Evolutionary conservation across 2,888 invertebrate genomes (phyloP).

Genomic region (Himalopsyche anomala): DNA sequence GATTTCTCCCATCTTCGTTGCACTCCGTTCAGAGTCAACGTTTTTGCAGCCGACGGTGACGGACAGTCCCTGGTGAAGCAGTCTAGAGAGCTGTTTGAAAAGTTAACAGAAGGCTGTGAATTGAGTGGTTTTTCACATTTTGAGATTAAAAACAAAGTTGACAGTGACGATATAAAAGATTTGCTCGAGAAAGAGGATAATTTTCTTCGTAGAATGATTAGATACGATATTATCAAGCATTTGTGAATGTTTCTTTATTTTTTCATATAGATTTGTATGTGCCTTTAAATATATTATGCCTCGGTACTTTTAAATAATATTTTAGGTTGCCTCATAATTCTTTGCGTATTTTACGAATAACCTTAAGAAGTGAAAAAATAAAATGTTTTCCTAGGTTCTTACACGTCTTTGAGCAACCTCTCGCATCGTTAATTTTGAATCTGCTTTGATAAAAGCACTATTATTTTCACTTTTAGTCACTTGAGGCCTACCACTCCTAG

Average conservation of each 20-base stretch:
- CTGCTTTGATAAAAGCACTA: no score
- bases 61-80: slow-evolving; percentile 50
- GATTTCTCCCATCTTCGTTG: slow-evolving; percentile 55
- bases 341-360: no score
- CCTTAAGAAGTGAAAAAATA: no score
- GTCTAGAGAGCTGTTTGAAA: slow-evolving; percentile 63
- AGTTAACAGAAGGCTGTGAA: slow-evolving; percentile 56
- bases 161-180: slow-evolving; percentile 42
- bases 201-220: slow-evolving; percentile 59
- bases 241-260: slow-evolving; percentile 31
- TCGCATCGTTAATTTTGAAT: no score
- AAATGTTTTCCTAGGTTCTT: no score
- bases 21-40: slow-evolving; percentile 56
- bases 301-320: neutral
- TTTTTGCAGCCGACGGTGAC: slow-evolving; percentile 60
- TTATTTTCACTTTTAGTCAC: no score
- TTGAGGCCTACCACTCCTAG: no score
- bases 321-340: no score
- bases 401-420: no score
- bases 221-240: slow-evolving; percentile 61
- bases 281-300: neutral
- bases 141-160: slow-evolving; percentile 59
- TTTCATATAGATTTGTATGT: neutral
- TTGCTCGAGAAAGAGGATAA: slow-evolving; percentile 58
- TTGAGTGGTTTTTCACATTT: slow-evolving; percentile 61